Percentiles rank a stretch among this genome's conserved stretches.
Conservation (phyloP, 2,113 vertebrate genomes). For the Centropus unirufus region DNA sequence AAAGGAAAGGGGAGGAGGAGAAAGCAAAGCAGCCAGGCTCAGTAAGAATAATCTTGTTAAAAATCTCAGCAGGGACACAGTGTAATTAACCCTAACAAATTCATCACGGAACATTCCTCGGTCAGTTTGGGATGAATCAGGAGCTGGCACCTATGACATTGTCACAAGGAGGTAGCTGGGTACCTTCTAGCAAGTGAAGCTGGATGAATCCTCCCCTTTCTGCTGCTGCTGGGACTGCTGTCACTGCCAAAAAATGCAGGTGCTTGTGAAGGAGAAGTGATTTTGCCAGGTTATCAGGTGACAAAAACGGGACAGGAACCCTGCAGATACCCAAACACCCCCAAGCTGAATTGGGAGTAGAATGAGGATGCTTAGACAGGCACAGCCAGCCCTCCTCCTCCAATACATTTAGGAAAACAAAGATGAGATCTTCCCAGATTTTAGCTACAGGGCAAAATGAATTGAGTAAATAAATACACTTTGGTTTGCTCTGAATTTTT, state of each 20-base stretch:
- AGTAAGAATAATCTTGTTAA: conserved; percentile 8
- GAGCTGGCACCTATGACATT: not conserved
- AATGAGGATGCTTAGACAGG: not conserved
- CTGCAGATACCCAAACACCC: accelerated
- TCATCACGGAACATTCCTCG: not conserved
- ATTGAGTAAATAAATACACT: not conserved
- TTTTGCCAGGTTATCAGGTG: not conserved
- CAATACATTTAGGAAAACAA: not conserved
- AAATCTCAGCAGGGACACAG: not conserved
- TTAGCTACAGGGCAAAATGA: not conserved
- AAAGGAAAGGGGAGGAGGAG: not conserved
- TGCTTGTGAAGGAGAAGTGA: not conserved
- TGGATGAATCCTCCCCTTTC: not conserved
- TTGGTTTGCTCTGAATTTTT: not conserved
- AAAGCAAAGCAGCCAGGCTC: not conserved
- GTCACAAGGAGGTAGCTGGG: not conserved
- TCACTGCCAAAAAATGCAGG: accelerated
- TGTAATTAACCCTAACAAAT: conserved; percentile 40
- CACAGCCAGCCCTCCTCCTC: not conserved
- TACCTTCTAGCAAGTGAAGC: not conserved
- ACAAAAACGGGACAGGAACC: not conserved
- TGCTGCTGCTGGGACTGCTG: not conserved
- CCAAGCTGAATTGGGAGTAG: accelerated
- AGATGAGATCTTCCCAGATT: not conserved
- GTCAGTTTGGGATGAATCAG: not conserved